A percentile compares a stretch with the other conserved stretches of the same genome.
Conservation (phyloP, 30 jellyfish, hydroid and myxozoan species). For the Nemopilema nomurai region DNA sequence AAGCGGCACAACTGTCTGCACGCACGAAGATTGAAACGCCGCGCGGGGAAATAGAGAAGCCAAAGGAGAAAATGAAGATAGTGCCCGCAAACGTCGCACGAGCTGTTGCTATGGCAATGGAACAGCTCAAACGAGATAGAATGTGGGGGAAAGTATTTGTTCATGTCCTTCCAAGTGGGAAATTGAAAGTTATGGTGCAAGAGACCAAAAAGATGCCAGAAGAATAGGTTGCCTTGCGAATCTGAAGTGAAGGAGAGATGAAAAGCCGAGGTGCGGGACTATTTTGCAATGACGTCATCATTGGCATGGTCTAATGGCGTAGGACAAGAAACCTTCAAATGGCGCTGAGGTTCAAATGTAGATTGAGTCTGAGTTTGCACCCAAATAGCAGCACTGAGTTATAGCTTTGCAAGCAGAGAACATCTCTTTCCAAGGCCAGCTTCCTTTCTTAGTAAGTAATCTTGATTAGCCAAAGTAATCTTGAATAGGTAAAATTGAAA, state of each 20-base stretch:
- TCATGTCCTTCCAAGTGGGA: constrained; percentile 99
- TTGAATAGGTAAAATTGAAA: no score
- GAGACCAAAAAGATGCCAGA: constrained; percentile 97
- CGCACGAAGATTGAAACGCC: constrained; percentile 69
- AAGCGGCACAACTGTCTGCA: constrained; percentile 28
- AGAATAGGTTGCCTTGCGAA: constrained; percentile 22
- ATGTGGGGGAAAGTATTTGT: constrained; percentile 99
- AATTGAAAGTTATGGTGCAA: constrained; percentile 97
- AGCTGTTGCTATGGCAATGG: constrained; percentile 99
- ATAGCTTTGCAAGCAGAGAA: no score
- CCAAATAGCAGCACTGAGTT: no score
- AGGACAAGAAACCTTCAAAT: no score
- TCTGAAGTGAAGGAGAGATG: background rate
- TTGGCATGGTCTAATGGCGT: no score
- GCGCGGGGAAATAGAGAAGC: constrained; percentile 34
- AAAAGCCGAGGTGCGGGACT: no score
- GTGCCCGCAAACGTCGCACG: constrained; percentile 98
- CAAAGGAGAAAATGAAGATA: constrained; percentile 74
- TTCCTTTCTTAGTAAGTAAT: no score
- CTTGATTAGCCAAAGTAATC: no score
- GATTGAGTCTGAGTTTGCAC: no score
- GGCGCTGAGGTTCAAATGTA: no score
- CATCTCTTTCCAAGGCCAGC: no score
- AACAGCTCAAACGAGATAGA: constrained; percentile 93
- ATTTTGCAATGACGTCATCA: no score